Evolutionary conservation across 2,797 vertebrate genomes (phyloP).

Genomic region (Cygnus olor): DNA sequence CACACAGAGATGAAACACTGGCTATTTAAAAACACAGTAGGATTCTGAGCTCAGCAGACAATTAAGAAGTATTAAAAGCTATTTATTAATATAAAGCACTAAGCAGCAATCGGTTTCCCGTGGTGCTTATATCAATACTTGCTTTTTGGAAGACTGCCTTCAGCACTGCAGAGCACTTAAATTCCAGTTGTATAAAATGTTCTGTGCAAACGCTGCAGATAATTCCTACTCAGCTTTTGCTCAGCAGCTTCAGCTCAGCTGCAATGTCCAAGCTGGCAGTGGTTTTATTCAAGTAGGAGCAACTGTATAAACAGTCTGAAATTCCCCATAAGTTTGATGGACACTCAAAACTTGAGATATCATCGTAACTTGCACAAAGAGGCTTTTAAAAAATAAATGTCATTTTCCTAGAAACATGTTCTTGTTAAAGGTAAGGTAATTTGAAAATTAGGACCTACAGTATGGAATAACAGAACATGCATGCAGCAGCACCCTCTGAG

Average conservation of each 20-base stretch:
- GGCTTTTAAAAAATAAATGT: background rate
- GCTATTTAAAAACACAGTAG: background rate
- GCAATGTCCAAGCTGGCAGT: background rate
- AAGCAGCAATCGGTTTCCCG: background rate
- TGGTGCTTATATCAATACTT: background rate
- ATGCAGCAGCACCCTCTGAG: background rate
- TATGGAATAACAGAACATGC: background rate
- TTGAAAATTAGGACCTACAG: background rate
- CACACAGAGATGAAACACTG: background rate
- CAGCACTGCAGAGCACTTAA: background rate
- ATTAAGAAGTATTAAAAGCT: conserved; percentile 35
- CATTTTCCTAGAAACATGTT: background rate
- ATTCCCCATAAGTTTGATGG: background rate
- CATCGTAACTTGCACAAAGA: background rate
- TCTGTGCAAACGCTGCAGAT: background rate
- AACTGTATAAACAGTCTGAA: background rate
- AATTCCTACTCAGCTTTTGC: background rate
- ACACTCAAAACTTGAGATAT: background rate
- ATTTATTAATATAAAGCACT: conserved; percentile 35
- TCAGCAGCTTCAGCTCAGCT: background rate
- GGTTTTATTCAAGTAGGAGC: background rate
- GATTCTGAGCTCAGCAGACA: conserved; percentile 23
- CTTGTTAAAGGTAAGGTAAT: background rate
- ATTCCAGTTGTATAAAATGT: background rate
- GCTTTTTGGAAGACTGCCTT: conserved; percentile 7